phyloP scores from a whole-genome alignment of 2,888 invertebrate species.

The Pachycephus smyrnensis region DNA sequence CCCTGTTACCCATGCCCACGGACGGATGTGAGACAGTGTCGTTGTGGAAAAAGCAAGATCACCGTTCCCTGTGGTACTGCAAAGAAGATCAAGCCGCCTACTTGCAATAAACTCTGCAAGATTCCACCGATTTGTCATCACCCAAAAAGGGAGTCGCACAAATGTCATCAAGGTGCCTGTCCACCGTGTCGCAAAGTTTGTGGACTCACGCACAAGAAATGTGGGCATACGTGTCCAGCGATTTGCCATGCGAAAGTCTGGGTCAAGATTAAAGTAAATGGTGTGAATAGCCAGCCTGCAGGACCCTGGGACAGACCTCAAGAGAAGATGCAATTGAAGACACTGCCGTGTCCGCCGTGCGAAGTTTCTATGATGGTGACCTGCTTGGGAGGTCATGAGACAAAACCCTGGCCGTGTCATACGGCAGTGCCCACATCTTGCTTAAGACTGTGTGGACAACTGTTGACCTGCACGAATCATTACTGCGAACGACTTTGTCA shows the following conservation, averaged over 20 bases:
- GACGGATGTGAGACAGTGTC: conserved; percentile 78
- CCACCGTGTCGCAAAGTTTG: conserved; percentile 86
- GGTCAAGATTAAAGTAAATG: conserved; percentile 73
- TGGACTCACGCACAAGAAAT: conserved; percentile 70
- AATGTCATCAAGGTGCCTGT: conserved; percentile 87
- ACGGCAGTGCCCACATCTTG: conserved; percentile 81
- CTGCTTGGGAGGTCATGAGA: conserved; percentile 82
- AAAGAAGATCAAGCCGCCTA: conserved; percentile 81
- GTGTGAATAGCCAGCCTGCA: conserved; percentile 70
- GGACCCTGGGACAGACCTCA: conserved; percentile 74
- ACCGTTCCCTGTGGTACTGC: conserved; percentile 90
- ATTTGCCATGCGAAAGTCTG: conserved; percentile 83
- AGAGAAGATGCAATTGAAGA: conserved; percentile 66
- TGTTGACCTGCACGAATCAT: conserved; percentile 84
- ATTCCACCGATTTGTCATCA: conserved; percentile 90
- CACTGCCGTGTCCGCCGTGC: conserved; percentile 79
- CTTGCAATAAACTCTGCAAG: conserved; percentile 80
- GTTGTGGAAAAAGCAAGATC: conserved; percentile 83
- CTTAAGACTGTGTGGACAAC: conserved; percentile 80
- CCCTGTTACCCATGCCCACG: conserved; percentile 87
- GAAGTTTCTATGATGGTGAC: conserved; percentile 76
- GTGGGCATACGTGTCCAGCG: conserved; percentile 78
- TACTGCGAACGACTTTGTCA: conserved; percentile 81
- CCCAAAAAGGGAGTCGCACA: conserved; percentile 76
- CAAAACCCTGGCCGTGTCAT: conserved; percentile 76